Evolutionary conservation across 2,888 invertebrate genomes (phyloP), one percentile per base, ranked within the genome.

Genomic region (Amblyjoppa fuscipennis): DNA sequence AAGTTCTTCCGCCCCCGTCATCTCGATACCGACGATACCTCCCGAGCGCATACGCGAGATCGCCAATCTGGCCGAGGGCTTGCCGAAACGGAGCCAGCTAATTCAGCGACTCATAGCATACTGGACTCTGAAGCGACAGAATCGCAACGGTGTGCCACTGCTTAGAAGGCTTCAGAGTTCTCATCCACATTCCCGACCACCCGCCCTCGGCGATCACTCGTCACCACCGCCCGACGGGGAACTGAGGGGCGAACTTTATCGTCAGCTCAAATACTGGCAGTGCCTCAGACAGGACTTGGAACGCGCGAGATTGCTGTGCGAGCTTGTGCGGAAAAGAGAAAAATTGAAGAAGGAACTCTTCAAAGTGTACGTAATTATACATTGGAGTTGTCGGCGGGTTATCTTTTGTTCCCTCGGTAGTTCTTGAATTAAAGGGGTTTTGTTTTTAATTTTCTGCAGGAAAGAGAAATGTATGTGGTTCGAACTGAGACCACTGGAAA

Each of bases 51-150:
- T 99, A 68, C 97, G 98, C 79, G 98, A 98, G 94, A 98, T 99
- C 85, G 97, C 98, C 94, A 98, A 93, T 83, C 89, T 94, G 64
- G 94, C 93, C 2, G 94, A 94, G 71, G 94, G 94, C 34, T 80
- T 96, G 83, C 96, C 97, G 31, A 97, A 98, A 91, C 96, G 97
- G 87, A 97, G 97, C 34, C 97, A 97, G 89, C 97, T 99, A 90
- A 97, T 99, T 90, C 97, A 98, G 92, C 95, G 98, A 3, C 95
- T 99, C 16, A 96, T 99, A 79, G 98, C 98, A 0, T 99, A 99
- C 93, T 99, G 99, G 99, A 99, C 98, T 3, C 95, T 99, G 64
- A 99, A 99, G 94, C 95, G 99, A 1, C 98, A 99, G 92, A 97
- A 97, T 87, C 95, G 99, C 73, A 99, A 99, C 92, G 99, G 99